phyloP scores from a whole-genome alignment of 2,797 vertebrate genomes.

The Sciaenops ocellatus region DNA sequence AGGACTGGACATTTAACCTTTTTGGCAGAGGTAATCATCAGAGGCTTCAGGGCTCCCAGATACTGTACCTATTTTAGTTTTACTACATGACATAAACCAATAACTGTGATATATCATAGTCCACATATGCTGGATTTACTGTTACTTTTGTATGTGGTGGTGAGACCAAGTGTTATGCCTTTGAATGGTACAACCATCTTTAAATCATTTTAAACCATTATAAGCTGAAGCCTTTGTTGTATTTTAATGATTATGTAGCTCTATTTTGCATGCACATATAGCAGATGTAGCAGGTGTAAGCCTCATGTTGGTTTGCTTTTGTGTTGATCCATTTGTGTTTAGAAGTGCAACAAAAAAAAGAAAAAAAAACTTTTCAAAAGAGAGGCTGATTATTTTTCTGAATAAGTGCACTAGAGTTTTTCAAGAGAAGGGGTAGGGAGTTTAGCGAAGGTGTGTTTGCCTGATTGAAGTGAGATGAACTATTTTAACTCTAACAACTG shows the following conservation, averaged over 20 bases:
- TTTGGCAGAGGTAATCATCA: background rate
- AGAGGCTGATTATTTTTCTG: background rate
- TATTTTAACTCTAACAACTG: slow-evolving; percentile 10
- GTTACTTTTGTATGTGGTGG: background rate
- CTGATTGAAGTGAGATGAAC: slow-evolving; percentile 50
- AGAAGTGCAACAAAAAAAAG: background rate
- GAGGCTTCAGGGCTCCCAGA: slow-evolving; percentile 1
- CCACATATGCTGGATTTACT: background rate
- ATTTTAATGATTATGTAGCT: background rate
- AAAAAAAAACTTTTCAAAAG: slow-evolving; percentile 4
- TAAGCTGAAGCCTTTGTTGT: background rate
- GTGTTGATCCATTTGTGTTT: background rate
- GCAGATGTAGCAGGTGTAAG: background rate
- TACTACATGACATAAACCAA: background rate
- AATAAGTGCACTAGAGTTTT: slow-evolving; percentile 23
- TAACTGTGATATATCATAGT: background rate
- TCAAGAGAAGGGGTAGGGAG: background rate
- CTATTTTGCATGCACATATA: no score
- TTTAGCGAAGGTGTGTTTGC: slow-evolving; percentile 3
- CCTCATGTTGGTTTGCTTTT: background rate
- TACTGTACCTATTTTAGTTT: background rate
- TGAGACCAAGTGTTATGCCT: background rate
- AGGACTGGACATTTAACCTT: background rate
- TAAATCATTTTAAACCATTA: background rate
- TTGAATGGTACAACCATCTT: background rate